Evolutionary conservation across 2,797 vertebrate species (phyloP).

Genomic region (Betta splendens): DNA sequence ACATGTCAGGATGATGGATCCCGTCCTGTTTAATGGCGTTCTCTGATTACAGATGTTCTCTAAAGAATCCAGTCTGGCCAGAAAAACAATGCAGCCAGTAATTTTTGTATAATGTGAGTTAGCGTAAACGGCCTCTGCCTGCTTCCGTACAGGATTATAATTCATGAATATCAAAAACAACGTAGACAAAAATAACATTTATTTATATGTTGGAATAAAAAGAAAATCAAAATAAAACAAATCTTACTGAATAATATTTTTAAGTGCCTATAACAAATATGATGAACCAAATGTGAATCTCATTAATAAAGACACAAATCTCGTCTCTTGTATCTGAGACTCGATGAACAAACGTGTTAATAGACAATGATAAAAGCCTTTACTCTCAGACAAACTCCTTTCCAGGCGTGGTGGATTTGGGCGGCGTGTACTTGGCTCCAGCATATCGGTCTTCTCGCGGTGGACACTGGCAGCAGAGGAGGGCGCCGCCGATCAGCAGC

Average conservation of each 20-base stretch:
- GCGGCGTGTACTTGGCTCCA: conserved; percentile 64
- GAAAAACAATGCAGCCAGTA: conserved; percentile 5
- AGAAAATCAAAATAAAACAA: conserved; percentile 1
- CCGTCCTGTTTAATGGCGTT: conserved; percentile 34
- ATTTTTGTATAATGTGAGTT: conserved; percentile 10
- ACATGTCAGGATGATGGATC: conserved; percentile 53
- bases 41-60: conserved; percentile 36
- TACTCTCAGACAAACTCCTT: conserved; percentile 77
- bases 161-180: background rate
- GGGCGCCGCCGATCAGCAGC: conserved; percentile 83
- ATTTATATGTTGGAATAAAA: conserved; percentile 40
- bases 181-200: conserved; percentile 21
- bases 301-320: conserved; percentile 10
- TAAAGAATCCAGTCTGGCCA: conserved; percentile 27
- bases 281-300: background rate
- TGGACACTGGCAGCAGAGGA: conserved; percentile 84
- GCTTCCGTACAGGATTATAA: background rate
- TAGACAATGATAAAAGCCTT: conserved; percentile 23
- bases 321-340: background rate
- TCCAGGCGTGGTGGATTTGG: conserved; percentile 70
- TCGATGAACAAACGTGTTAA: conserved; percentile 44
- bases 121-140: too few species aligned
- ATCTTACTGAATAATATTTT: too few species aligned
- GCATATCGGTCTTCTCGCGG: conserved; percentile 59
- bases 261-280: conserved; percentile 5